Conservation (phyloP, 2,113 vertebrate genomes). For the Podilymbus podiceps region DNA sequence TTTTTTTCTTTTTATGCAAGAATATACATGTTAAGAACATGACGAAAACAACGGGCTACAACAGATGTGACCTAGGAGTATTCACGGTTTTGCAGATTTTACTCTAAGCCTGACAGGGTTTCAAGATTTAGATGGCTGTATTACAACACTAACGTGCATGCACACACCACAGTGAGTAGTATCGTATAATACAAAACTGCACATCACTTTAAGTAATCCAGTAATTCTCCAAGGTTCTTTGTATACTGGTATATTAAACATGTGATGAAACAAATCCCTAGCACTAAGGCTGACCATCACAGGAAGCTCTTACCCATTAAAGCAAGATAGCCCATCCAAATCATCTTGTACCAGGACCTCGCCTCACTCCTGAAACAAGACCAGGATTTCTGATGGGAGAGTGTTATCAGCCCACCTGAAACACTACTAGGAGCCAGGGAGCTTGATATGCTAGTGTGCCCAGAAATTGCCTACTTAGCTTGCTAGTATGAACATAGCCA, state of each 20-base stretch:
- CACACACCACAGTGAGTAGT: not conserved
- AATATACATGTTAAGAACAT: not conserved
- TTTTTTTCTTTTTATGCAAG: not conserved
- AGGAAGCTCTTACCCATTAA: not conserved
- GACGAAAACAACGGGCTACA: not conserved
- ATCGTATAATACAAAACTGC: not conserved
- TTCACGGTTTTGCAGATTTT: not conserved
- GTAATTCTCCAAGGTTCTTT: not conserved
- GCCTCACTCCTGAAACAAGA: not conserved
- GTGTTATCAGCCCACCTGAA: not conserved
- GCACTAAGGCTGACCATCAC: not conserved
- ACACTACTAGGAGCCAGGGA: not conserved
- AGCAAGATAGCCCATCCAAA: not conserved
- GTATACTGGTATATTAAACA: not conserved
- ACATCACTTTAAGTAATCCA: not conserved
- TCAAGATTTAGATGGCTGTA: not conserved
- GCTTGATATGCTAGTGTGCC: not conserved
- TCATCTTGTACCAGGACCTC: not conserved
- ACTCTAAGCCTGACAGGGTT: not conserved
- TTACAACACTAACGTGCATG: not conserved
- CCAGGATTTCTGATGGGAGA: rapidly evolving
- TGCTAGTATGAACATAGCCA: not conserved
- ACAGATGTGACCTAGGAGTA: not conserved
- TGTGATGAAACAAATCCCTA: not conserved
- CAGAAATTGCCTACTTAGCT: not conserved